Evolutionary conservation across 1,140 invertebrate species (phyloP).

Genomic region (Aphelinus certus): DNA sequence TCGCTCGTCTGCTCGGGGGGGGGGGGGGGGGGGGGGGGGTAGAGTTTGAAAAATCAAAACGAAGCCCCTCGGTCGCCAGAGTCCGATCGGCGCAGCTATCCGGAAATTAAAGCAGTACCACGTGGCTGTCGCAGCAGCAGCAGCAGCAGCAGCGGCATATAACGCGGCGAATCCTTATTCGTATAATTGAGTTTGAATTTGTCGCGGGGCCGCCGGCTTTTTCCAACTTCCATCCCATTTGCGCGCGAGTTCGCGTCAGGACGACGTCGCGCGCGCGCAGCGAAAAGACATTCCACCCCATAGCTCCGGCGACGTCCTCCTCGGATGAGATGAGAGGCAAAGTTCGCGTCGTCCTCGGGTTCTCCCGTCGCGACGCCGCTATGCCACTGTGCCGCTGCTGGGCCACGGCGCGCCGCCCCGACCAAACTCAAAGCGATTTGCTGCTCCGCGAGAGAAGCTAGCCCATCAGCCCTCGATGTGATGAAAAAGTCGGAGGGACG

Average conservation of each 20-base stretch:
- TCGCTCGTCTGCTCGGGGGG: too few species aligned
- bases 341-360: constrained; percentile 19
- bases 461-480: constrained; percentile 21
- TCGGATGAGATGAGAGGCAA: constrained; percentile 23
- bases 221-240: constrained; percentile 37
- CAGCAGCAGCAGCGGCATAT: background rate
- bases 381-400: too few species aligned
- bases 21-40: too few species aligned
- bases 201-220: constrained; percentile 24
- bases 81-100: background rate
- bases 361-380: background rate
- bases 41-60: too few species aligned
- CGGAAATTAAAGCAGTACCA: too few species aligned
- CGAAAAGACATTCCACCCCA: constrained; percentile 27
- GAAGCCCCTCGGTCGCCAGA: too few species aligned
- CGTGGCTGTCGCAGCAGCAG: background rate
- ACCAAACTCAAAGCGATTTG: constrained; percentile 35
- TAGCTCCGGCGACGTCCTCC: background rate
- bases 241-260: background rate
- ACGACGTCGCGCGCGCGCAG: background rate
- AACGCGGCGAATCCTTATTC: constrained; percentile 26
- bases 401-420: too few species aligned
- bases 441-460: background rate
- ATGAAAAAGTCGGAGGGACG: constrained; percentile 24
- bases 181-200: constrained; percentile 40